Conservation (phyloP, 2,888 invertebrate genomes). For the Aphidoletes aphidimyza region DNA sequence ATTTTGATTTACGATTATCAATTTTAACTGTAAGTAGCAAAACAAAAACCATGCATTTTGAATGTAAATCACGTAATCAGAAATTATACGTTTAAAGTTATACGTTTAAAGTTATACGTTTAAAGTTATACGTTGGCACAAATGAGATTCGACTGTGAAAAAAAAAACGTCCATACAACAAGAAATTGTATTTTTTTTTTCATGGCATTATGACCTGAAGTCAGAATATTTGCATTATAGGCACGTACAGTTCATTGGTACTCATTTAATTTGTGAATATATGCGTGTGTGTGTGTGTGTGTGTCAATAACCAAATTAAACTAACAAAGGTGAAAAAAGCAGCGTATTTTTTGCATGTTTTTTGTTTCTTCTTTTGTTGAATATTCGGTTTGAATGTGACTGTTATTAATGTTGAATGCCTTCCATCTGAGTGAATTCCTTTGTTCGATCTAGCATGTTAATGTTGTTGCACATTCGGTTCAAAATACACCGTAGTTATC, state of each 20-base stretch:
- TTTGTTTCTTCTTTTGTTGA: not conserved
- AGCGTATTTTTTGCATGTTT: not conserved
- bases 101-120: too few species aligned
- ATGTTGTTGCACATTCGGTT: not conserved
- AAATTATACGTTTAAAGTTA: too few species aligned
- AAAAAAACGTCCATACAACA: too few species aligned
- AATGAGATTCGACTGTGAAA: too few species aligned
- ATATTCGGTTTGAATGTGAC: not conserved
- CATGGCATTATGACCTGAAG: not conserved
- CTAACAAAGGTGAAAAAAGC: not conserved
- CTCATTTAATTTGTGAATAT: not conserved
- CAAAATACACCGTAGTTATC: not conserved
- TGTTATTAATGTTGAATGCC: not conserved
- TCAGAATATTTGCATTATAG: too few species aligned
- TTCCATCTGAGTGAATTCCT: not conserved
- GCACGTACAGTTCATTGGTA: not conserved
- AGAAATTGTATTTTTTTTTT: too few species aligned
- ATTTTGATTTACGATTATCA: too few species aligned
- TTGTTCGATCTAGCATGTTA: not conserved
- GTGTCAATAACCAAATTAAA: slow-evolving; percentile 13
- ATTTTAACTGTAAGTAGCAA: too few species aligned
- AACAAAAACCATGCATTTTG: too few species aligned
- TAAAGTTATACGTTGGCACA: too few species aligned
- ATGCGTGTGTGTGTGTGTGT: too few species aligned
- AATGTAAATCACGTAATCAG: too few species aligned